A percentile compares a stretch with the other conserved stretches of the same genome.
Conservation (phyloP, 2,797 vertebrate species). For the Centroberyx gerrardi region DNA sequence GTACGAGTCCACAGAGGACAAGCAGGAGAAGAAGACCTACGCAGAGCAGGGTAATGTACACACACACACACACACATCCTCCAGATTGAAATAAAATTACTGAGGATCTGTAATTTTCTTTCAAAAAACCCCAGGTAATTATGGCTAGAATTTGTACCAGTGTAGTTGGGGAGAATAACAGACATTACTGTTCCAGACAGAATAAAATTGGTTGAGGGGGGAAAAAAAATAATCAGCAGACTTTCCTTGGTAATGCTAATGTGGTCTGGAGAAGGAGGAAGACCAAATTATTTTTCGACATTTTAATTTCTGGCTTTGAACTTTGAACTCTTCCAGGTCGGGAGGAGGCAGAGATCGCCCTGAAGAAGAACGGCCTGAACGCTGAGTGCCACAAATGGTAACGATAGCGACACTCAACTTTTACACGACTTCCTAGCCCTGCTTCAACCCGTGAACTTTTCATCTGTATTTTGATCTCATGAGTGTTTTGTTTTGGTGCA, state of each 20-base stretch:
- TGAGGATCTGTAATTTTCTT: too few species aligned
- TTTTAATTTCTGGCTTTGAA: neutral
- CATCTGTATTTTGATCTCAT: too few species aligned
- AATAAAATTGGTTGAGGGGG: too few species aligned
- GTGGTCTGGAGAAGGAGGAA: neutral
- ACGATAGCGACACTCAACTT: conserved; percentile 40
- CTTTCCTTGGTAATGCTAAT: too few species aligned
- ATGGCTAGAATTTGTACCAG: neutral
- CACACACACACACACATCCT: neutral
- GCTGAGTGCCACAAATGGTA: conserved; percentile 94
- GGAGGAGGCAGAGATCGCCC: conserved; percentile 88
- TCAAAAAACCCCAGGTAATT: too few species aligned
- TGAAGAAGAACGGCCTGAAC: conserved; percentile 86
- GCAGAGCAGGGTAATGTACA: conserved; percentile 82
- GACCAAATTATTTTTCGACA: neutral
- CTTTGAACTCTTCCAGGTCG: conserved; percentile 81
- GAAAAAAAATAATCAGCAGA: too few species aligned
- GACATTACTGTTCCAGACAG: neutral
- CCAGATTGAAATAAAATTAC: neutral
- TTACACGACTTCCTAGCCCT: too few species aligned
- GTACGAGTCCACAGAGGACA: conserved; percentile 84
- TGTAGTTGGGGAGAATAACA: neutral
- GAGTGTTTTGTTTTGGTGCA: conserved; percentile 31
- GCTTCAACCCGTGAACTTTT: too few species aligned
- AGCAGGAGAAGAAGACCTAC: conserved; percentile 86